Evolutionary conservation across 2,113 vertebrate species (phyloP).

Genomic region (Sapajus apella): DNA sequence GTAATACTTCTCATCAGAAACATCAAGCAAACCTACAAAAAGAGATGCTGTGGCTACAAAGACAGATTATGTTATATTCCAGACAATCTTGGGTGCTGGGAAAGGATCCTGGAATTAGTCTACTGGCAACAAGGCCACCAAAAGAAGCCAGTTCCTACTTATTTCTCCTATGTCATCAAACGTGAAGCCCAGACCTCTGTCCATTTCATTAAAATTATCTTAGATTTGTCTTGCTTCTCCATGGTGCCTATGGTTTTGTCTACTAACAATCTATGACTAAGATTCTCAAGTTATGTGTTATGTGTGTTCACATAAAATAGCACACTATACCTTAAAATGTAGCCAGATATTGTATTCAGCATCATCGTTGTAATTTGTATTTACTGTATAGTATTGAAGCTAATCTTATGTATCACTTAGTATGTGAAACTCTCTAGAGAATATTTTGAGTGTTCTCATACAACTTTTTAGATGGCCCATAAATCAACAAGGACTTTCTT

Average conservation of each 20-base stretch:
- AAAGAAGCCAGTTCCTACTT: not conserved
- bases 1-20: not conserved
- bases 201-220: not conserved
- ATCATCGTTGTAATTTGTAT: not conserved
- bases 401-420: not conserved
- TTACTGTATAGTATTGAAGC: constrained; percentile 16
- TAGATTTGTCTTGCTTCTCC: not conserved
- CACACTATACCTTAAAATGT: not conserved
- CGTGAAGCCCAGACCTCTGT: not conserved
- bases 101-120: not conserved
- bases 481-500: not conserved
- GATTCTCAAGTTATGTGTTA: not conserved
- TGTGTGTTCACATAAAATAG: not conserved
- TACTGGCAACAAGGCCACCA: not conserved
- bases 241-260: not conserved
- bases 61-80: not conserved
- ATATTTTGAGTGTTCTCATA: not conserved
- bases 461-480: not conserved
- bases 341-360: not conserved
- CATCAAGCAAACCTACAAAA: not conserved
- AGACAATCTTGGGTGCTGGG: not conserved
- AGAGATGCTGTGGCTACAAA: not conserved
- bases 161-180: not conserved
- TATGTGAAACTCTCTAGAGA: not conserved
- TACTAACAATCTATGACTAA: not conserved